Evolutionary conservation across 2,113 vertebrate species (phyloP).

Genomic region (Solenodon paradoxus): DNA sequence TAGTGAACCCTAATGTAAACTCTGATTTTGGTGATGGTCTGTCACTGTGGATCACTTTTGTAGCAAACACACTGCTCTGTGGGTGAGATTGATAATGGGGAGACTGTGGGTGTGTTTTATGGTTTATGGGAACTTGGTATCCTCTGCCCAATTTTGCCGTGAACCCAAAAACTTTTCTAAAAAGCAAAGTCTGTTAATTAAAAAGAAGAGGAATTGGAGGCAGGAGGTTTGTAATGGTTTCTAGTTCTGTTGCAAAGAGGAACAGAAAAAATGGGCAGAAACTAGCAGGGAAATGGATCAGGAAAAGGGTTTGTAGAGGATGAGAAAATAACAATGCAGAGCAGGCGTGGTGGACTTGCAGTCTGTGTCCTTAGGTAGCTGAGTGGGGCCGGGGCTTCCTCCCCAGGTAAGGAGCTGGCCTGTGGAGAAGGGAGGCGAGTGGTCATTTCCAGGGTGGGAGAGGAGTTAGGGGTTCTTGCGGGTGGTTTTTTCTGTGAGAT

Average conservation of each 20-base stretch:
- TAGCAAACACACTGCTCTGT: not conserved
- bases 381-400: not conserved
- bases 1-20: not conserved
- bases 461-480: not conserved
- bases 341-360: not conserved
- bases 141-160: not conserved
- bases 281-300: not conserved
- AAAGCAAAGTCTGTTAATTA: not conserved
- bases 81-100: too few relatives aligned
- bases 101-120: not conserved
- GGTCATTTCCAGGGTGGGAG: not conserved
- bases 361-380: not conserved
- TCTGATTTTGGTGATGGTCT: accelerated
- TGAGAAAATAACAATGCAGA: not conserved
- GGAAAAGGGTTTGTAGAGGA: not conserved
- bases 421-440: too few relatives aligned
- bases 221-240: not conserved
- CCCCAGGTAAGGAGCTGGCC: not conserved
- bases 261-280: not conserved
- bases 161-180: not conserved
- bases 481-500: not conserved
- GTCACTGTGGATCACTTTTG: not conserved
- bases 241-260: not conserved
- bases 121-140: not conserved
- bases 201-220: not conserved